phyloP scores from a whole-genome alignment of 2,888 invertebrate genomes.

The Melieria omissa region DNA sequence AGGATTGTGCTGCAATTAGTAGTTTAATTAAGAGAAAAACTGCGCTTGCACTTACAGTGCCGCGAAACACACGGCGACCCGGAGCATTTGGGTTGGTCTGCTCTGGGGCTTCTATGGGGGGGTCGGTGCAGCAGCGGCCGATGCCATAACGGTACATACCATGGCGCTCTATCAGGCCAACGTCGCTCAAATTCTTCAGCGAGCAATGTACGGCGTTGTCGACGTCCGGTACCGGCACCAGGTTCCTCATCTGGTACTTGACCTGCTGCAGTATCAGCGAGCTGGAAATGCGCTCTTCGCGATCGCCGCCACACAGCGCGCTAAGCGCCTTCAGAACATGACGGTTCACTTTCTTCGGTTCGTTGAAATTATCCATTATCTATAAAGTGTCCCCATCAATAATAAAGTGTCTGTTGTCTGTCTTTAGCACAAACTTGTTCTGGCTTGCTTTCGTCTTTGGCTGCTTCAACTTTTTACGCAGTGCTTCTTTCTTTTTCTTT shows the following conservation, averaged over 20 bases:
- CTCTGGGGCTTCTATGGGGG: neutral
- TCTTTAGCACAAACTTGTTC: neutral
- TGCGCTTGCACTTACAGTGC: conserved; percentile 37
- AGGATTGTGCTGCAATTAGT: conserved; percentile 2
- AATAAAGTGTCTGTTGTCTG: no score
- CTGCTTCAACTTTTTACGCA: neutral
- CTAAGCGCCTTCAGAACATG: conserved; percentile 54
- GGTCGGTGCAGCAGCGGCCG: conserved; percentile 8
- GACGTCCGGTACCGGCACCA: conserved; percentile 47
- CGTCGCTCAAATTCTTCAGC: conserved; percentile 44
- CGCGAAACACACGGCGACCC: conserved; percentile 37
- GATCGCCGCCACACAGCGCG: conserved; percentile 36
- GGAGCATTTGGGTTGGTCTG: conserved; percentile 21
- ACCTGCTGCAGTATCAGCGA: conserved; percentile 44
- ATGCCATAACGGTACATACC: conserved; percentile 34
- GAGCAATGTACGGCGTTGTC: conserved; percentile 45
- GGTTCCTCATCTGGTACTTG: conserved; percentile 48
- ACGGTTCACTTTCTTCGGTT: conserved; percentile 55
- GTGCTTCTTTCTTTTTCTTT: neutral
- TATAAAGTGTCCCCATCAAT: neutral
- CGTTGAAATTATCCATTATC: conserved; percentile 51
- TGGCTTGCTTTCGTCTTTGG: no score
- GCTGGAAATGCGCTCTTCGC: conserved; percentile 27
- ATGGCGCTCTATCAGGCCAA: conserved; percentile 41
- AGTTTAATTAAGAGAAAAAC: neutral